These are phyloP conservation scores for Trypoxylus dichotomus DNA, from an alignment of 1,140 invertebrate species.

Conservation along the genomic window DNA sequence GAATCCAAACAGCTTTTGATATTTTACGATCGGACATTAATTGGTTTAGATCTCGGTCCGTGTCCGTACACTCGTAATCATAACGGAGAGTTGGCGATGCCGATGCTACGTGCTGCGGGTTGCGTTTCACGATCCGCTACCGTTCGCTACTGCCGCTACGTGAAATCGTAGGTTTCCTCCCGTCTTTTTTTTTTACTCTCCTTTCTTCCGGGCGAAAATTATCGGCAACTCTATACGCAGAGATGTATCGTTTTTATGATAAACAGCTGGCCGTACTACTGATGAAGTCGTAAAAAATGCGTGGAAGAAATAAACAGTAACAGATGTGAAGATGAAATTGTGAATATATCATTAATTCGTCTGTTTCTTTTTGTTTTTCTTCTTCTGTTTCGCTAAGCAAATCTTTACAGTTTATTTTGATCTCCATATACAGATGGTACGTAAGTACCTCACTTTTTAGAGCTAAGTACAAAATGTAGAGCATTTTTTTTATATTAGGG, in stretches of 20 bases:
- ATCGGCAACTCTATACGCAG: not conserved
- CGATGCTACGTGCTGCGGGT: not conserved
- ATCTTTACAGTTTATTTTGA: too few relatives aligned
- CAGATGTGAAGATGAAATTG: slow-evolving; percentile 12
- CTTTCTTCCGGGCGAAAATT: slow-evolving; percentile 14
- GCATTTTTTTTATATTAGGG: too few relatives aligned
- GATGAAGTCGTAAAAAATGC: not conserved
- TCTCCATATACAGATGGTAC: too few relatives aligned
- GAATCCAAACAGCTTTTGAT: slow-evolving; percentile 21
- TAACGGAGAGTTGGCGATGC: not conserved
- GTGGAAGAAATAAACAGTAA: slow-evolving; percentile 2
- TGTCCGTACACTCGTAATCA: not conserved
- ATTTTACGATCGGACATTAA: slow-evolving; percentile 25
- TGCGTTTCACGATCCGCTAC: not conserved
- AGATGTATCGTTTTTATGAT: slow-evolving; percentile 3
- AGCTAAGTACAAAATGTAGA: too few relatives aligned
- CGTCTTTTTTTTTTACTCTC: not conserved
- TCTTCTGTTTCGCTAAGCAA: not conserved
- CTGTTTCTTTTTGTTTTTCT: not conserved
- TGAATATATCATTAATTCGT: not conserved
- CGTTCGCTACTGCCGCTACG: not conserved
- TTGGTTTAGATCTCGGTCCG: slow-evolving; percentile 22
- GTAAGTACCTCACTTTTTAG: too few relatives aligned
- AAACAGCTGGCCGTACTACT: slow-evolving; percentile 14
- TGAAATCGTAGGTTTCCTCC: not conserved